Evolutionary conservation across 1,140 invertebrate genomes (phyloP), one percentile per base, ranked within the genome.

Genomic region (Hormaphis cornu): DNA sequence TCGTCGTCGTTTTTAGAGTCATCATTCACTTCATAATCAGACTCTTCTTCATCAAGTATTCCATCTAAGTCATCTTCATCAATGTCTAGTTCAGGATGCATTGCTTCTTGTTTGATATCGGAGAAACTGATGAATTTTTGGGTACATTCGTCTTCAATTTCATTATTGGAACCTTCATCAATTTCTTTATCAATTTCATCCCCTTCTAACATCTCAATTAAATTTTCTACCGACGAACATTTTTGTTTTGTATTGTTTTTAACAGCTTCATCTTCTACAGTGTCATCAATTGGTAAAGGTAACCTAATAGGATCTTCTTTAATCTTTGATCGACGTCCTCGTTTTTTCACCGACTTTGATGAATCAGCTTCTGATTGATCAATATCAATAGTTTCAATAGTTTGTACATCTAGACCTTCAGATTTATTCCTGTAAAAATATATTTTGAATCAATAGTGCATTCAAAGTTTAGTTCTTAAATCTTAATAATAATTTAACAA

Each of bases 251-350:
- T 3, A 22, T 30, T 4, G 12, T 66, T 35, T 66, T 16, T 71
- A 74, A 71, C 30, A 73, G 75, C 63, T 74, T 77, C 40, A 75
- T 75, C 16, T 69, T 70, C n/a, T 73, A 63, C n/a, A 78, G 33
- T 56, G 74, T 76, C 48, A 74, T 74, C 3, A 35, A 33, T 16
- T 74, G 52, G 16, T 33, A 59, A 37, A 12, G 52, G 16, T 61
- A 50, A 1, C 24, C 52, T 30, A 16, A 66, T 20, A 53, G 46
- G 18, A 6, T 66, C 54, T 30, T 72, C 44, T 46, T 72, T 72
- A 9, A 56, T 30, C 44, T 56, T 69, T 1, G 48, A 33, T 20
- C 52, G 48, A 3, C 52, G 48, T 2, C 48, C 48, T 26, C 48
- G 52, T 44, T 40, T 69, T 40, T 53, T 66, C 33, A 66, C 61